Conservation (phyloP, 2,797 vertebrate genomes). For the Enteromius argenteus region DNA sequence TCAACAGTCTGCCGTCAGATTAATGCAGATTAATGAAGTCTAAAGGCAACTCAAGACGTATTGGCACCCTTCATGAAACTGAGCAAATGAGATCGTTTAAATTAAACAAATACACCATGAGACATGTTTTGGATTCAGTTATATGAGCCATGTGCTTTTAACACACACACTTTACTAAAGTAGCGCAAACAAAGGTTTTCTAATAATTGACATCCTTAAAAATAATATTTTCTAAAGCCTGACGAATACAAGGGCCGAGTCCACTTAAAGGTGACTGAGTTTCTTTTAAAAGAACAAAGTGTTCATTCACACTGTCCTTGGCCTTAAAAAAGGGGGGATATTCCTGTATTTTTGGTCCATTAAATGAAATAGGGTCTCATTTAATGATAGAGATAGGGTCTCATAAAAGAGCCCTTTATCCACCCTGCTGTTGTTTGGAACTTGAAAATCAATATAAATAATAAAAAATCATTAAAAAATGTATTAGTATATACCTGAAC, state of each 20-base stretch:
- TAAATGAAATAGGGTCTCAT: background rate
- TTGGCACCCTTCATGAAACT: slow-evolving; percentile 28
- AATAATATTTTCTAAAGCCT: background rate
- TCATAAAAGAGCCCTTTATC: background rate
- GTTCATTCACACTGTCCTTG: background rate
- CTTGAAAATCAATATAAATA: background rate
- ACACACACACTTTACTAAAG: background rate
- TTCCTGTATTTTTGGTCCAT: background rate
- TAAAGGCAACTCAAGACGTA: slow-evolving; percentile 12
- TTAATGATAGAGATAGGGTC: background rate
- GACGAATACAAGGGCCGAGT: background rate
- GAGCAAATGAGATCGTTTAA: slow-evolving; percentile 17
- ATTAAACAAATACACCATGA: slow-evolving; percentile 22
- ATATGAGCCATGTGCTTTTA: background rate
- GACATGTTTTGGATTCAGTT: slow-evolving; percentile 24
- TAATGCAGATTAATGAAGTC: slow-evolving; percentile 35
- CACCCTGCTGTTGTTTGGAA: background rate
- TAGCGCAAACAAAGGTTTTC: background rate
- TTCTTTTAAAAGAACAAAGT: background rate
- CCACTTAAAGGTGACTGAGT: background rate
- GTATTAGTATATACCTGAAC: background rate
- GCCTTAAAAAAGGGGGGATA: background rate
- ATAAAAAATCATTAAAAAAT: background rate
- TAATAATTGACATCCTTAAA: background rate
- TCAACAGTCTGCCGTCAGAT: slow-evolving; percentile 31